A percentile compares a stretch with the other conserved stretches of the same genome.
Conservation (phyloP, 30 jellyfish, hydroid and myxozoan genomes). For the Aurelia coerulea region DNA sequence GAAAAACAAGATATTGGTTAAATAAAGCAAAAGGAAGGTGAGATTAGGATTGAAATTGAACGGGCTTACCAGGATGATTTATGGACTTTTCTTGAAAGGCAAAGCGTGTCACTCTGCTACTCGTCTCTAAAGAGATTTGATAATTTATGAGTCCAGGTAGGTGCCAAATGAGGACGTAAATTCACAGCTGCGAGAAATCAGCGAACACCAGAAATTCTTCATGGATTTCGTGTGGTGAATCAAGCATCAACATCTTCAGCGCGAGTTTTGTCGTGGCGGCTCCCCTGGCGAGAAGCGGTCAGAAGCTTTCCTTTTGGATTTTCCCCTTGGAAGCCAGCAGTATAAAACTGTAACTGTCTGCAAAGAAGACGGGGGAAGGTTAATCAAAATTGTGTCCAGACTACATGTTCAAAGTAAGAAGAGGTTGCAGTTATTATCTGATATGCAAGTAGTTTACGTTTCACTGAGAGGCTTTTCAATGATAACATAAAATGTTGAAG, state of each 20-base stretch:
- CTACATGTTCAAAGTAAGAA: no score
- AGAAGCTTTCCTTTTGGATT: constrained; percentile 65
- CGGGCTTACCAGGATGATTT: constrained; percentile 24
- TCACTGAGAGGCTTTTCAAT: no score
- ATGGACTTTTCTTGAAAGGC: not conserved
- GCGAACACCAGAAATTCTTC: constrained; percentile 34
- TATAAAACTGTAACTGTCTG: constrained; percentile 31
- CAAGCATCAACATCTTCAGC: constrained; percentile 32
- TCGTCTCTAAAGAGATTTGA: not conserved
- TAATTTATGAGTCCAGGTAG: constrained; percentile 42
- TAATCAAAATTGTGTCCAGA: no score
- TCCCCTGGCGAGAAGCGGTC: constrained; percentile 71
- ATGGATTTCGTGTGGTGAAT: constrained; percentile 41
- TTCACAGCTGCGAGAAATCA: constrained; percentile 41
- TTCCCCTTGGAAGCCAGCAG: constrained; percentile 31
- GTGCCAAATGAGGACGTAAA: constrained; percentile 19
- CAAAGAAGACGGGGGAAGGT: constrained; percentile 38
- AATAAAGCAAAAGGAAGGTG: no score
- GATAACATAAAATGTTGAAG: no score
- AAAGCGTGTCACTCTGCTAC: constrained; percentile 23
- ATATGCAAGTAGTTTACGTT: no score
- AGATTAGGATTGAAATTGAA: not conserved
- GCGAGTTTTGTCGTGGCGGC: constrained; percentile 70
- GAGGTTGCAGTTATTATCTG: no score
- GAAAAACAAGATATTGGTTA: no score